Evolutionary conservation across 2,888 invertebrate genomes (phyloP).

Genomic region (Plebejus anna): DNA sequence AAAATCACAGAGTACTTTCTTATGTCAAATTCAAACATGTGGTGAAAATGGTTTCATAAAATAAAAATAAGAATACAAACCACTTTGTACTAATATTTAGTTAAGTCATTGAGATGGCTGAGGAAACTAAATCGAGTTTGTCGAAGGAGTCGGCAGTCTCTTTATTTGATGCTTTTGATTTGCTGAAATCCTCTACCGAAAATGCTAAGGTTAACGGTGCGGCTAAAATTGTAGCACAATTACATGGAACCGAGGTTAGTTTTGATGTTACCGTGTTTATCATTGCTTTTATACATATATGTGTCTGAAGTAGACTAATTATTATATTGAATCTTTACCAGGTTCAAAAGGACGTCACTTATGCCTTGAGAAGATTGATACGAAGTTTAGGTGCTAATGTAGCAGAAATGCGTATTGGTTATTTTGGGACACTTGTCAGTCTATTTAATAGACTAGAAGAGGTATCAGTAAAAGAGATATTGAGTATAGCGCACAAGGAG

Average conservation of each 20-base stretch:
- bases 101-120: conserved; percentile 51
- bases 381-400: conserved; percentile 86
- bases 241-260: conserved; percentile 65
- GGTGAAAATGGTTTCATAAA: background rate
- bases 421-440: conserved; percentile 84
- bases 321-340: conserved; percentile 42
- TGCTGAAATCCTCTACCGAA: conserved; percentile 59
- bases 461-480: conserved; percentile 72
- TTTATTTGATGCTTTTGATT: conserved; percentile 67
- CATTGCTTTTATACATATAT: background rate
- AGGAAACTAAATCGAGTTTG: conserved; percentile 46
- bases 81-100: background rate
- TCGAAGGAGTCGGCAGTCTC: conserved; percentile 56
- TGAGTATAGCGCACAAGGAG: conserved; percentile 82
- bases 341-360: conserved; percentile 82
- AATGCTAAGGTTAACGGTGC: conserved; percentile 64
- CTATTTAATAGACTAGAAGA: conserved; percentile 75
- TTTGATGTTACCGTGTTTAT: conserved; percentile 9
- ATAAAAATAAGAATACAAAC: background rate
- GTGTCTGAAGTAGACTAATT: background rate
- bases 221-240: conserved; percentile 62
- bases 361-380: conserved; percentile 84
- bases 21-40: background rate
- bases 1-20: background rate
- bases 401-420: conserved; percentile 82